These are phyloP conservation scores for Pelobates cultripes DNA, from an alignment of 2,797 vertebrate species.

Conservation along the genomic window DNA sequence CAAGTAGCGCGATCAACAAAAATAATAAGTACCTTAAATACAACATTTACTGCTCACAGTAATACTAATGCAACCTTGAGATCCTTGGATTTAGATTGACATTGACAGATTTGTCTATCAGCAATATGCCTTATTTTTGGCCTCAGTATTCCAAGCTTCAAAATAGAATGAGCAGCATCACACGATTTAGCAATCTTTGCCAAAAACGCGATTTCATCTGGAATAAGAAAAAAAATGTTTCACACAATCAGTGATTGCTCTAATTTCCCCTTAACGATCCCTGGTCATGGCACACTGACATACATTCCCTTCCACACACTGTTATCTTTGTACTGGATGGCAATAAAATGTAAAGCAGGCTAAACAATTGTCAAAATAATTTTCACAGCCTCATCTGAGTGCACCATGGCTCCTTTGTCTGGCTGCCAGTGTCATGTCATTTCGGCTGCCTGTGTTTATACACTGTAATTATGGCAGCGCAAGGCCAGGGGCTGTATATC, in stretches of 20 bases:
- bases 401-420: slow-evolving; percentile 64
- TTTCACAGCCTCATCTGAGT: slow-evolving; percentile 66
- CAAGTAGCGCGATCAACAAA: neutral
- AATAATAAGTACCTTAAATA: neutral
- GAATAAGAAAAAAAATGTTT: slow-evolving; percentile 35
- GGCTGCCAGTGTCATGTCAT: slow-evolving; percentile 63
- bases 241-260: slow-evolving; percentile 49
- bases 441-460: slow-evolving; percentile 68
- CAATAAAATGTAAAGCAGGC: slow-evolving; percentile 63
- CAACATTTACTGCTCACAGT: neutral
- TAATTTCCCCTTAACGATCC: slow-evolving; percentile 47
- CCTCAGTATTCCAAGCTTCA: no score
- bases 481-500: slow-evolving; percentile 60
- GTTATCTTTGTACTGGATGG: slow-evolving; percentile 61
- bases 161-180: slow-evolving; percentile 14
- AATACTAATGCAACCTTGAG: no score
- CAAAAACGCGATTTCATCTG: slow-evolving; percentile 33
- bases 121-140: no score
- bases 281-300: slow-evolving; percentile 52
- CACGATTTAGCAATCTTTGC: slow-evolving; percentile 29
- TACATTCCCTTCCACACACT: slow-evolving; percentile 55
- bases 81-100: neutral
- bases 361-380: slow-evolving; percentile 69
- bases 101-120: no score
- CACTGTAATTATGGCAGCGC: slow-evolving; percentile 64